Base-by-base conservation (phyloP, 1,140 invertebrate species). In the Homalodisca vitripennis region DNA sequence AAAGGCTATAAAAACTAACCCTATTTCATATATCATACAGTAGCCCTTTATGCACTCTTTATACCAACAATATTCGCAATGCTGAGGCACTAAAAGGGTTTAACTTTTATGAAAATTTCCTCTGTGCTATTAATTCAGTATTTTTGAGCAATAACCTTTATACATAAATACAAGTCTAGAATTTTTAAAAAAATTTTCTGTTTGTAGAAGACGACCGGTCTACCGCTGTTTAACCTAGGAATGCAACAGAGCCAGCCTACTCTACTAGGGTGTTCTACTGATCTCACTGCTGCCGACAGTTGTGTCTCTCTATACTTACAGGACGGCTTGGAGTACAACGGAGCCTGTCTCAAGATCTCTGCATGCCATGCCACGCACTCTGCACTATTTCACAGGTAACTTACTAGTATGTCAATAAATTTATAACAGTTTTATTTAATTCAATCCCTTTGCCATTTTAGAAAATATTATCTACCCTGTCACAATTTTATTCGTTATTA, bases 231-330 rank as follows among this genome's bases (percentile, higher is more conserved):
- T 30, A 47, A 53, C 13, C 51, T 67, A n/a, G 27, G 27, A 3
- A 47, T 24, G 24, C 66, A 67, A n/a, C 29, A 57, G 29, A 53
- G 55, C 51, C 66, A 67, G 30, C 63, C 63, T 1, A 22, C 63
- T 1, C 26, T 2, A 24, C 41, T 26, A 1, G 2, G 13, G 3
- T 68, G 67, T 30, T 1, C 71, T 75, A 3, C 30, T n/a, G 1
- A 6, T 3, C 3, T 2, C 1, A 26, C 20, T 26, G 3, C 17
- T 3, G 2, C 32, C 10, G n/a, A 2, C 12, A 47, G 55, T 24
- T 60, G 55, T 29, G n/a, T 60, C 22, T 60, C 55, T 29, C 26
- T 29, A 3, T 29, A 24, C 26, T 6, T 53, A 6, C 6, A 13
- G 3, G 48, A 53, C 20, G 13, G 48, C 3, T 22, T 53, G 13